Evolutionary conservation across 37 sponge, comb jelly and placozoan species (phyloP).

Genomic region (Geodia barretti): DNA sequence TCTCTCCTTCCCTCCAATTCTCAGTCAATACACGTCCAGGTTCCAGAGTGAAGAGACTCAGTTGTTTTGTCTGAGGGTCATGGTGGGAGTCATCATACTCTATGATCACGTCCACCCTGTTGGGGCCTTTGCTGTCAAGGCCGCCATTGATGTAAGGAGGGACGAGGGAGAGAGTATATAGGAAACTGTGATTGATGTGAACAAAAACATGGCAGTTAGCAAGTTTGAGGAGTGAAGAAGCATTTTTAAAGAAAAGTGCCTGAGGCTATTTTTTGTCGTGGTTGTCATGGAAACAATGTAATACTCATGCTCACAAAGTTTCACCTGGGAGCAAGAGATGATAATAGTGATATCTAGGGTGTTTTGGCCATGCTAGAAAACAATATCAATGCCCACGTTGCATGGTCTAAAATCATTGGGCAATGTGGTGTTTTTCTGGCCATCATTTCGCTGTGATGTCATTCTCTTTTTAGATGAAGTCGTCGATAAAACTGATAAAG

Average conservation of each 20-base stretch:
- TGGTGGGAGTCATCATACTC: constrained; percentile 96
- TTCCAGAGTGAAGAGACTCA: constrained; percentile 81
- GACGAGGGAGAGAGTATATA: neutral
- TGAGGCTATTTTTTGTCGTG: no score
- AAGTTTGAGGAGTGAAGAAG: no score
- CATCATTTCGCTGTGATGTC: no score
- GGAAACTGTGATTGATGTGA: neutral
- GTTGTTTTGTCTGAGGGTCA: constrained; percentile 90
- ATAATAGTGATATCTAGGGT: no score
- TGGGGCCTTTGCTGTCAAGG: constrained; percentile 81
- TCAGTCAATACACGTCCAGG: constrained; percentile 70
- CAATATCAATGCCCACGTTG: no score
- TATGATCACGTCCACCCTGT: constrained; percentile 93
- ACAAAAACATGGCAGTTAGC: neutral
- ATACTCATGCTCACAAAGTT: no score
- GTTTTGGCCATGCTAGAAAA: no score
- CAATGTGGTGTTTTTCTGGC: no score
- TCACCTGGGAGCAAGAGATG: no score
- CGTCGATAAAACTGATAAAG: constrained; percentile 66
- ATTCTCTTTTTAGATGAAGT: constrained; percentile 63
- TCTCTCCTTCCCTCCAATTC: neutral
- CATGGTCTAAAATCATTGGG: no score
- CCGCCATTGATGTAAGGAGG: constrained; percentile 82
- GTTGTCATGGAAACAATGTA: no score
- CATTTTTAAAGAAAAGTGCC: neutral